Evolutionary conservation across 2,888 invertebrate species (phyloP), one percentile per base, ranked within the genome.

Genomic region (Tiliacea citrago): DNA sequence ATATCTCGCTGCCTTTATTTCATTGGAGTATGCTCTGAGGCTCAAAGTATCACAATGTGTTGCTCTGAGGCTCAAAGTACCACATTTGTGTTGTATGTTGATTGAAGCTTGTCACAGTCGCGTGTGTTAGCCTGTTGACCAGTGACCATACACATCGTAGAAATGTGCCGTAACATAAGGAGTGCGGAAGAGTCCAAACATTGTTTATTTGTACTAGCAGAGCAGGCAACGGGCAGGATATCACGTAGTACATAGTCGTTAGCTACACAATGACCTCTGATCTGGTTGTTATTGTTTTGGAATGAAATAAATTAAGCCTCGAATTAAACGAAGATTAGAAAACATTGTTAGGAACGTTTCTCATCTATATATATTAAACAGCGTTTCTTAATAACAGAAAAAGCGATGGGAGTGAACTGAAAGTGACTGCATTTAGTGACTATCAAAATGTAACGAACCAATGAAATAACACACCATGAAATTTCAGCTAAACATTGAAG

Each of bases 181-280:
- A 51, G 57, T 53, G 61, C 71, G 83, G 79, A 79, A 79, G 66
- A 67, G 29, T 35, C 61, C 57, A 47, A 67, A 66, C 47, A 42
- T 67, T 66, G 35, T 49, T 24, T 58, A 60, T 60, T 35, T 21
- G 10, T n/a, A 53, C 12, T 55, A n/a, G 7, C 57, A 18, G 57
- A 58, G 18, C 61, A 42, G 51, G 62, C 35, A 9, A n/a, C 12
- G 18, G 12, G 42, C 84, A 79, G 79, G 79, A 79, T 79, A 67
- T 79, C 79, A 72, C 80, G 79, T 78, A 77, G 58, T 68, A 68
- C n/a, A 63, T 24, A 47, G 51, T 58, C 62, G 69, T 77, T 78
- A 83, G 62, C 49, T 47, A 42, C 24, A 83, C 57, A 39, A 24
- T 58, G 62, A 57, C 51, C 62, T 47, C 57, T 53, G 18, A 13